Base-by-base conservation (phyloP, 2,113 vertebrate genomes). In the Prunella himalayana region DNA sequence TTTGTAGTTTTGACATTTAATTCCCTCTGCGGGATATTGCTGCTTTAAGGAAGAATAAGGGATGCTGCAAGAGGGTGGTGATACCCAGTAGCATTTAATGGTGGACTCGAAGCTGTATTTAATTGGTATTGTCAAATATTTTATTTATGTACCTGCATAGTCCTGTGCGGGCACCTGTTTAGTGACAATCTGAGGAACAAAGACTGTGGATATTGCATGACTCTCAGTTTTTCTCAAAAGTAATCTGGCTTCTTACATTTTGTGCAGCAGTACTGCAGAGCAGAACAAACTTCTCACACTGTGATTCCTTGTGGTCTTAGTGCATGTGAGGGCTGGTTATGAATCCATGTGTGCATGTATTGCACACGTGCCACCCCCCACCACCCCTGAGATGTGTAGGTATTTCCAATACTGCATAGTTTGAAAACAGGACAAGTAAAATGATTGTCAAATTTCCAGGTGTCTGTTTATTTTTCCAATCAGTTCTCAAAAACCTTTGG, bases 1-100 rank as follows among this genome's bases (percentile, higher is more conserved):
- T 86, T 51, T 56, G 22, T 81, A 64, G 17, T 89, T 96, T 78
- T 68, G 66, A 37, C 49, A 82, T 96, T 75, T 85, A 94, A 66
- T 93, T 96, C 49, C 54, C 42, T 83, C 75, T 53, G 23, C 31
- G 33, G 82, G 56, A 50, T 78, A 85, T 92, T 92, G 59, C 35
- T 63, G 61, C 53, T 92, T 92, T 92, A 70, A 86, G 63, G 50
- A 10, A 61, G 41, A 95, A 59, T 75, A 80, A 86, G 19, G 44
- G 25, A 21, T 88, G 20, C 51, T 75, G 10, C 51, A 57, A 50
- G 57, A 76, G 84, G 15, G 12, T 66, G 18, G 28, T 78, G 68
- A 30, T 85, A 42, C 5, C 44, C 56, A 21, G 41, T 73, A 59
- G 45, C 35, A 45, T 81, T 51, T 73, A 82, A 27, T 57, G 53